Percentiles rank a stretch among this genome's conserved stretches.
Conservation (phyloP, 2,113 vertebrate species). For the Bettongia penicillata region DNA sequence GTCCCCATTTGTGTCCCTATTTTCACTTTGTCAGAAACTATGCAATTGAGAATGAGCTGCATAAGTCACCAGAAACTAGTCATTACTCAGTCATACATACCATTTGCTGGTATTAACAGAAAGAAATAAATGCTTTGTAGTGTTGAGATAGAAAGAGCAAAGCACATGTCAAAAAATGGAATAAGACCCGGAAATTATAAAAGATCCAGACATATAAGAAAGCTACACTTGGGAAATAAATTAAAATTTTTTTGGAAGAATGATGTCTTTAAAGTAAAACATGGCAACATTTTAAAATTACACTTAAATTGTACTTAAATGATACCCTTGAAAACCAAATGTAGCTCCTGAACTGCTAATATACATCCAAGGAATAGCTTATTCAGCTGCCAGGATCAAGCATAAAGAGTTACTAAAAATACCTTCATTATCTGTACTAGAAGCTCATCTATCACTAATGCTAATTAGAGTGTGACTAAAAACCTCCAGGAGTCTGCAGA, state of each 20-base stretch:
- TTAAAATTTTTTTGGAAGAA: not conserved
- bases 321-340: slow-evolving; percentile 23
- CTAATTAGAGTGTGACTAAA: slow-evolving; percentile 58
- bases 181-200: not conserved
- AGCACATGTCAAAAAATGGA: not conserved
- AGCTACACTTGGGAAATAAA: not conserved
- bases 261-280: slow-evolving; percentile 1
- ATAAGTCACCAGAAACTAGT: not conserved
- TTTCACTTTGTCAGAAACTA: not conserved
- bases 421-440: slow-evolving; percentile 49
- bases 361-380: not conserved
- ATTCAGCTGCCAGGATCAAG: not conserved
- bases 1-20: not conserved
- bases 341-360: not conserved
- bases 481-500: not conserved
- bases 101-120: not conserved
- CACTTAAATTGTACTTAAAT: slow-evolving; percentile 24
- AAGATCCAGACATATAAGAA: not conserved
- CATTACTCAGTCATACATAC: slow-evolving; percentile 14
- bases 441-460: slow-evolving; percentile 42
- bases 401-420: slow-evolving; percentile 53
- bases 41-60: not conserved
- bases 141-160: not conserved
- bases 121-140: not conserved
- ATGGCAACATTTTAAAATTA: not conserved